Evolutionary conservation across 2,113 vertebrate genomes (phyloP).

Genomic region (Carassius carassius): DNA sequence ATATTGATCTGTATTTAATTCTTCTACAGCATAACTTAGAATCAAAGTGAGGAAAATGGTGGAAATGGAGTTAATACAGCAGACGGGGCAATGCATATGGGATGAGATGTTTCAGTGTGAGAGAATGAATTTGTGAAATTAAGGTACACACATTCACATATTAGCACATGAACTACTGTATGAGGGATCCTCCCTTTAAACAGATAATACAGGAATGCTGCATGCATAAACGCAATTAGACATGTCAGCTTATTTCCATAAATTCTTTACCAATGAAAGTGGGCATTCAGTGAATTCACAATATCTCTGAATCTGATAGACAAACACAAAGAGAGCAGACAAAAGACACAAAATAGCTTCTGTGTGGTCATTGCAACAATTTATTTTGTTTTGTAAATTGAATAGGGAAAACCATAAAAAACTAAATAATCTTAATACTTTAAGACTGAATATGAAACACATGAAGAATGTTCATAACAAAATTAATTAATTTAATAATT

Average conservation of each 20-base stretch:
- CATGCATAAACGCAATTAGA: conserved; percentile 58
- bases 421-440: background rate
- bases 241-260: conserved; percentile 56
- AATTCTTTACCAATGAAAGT: conserved; percentile 68
- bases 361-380: conserved; percentile 45
- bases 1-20: background rate
- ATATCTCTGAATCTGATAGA: conserved; percentile 58
- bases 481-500: background rate
- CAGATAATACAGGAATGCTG: conserved; percentile 54
- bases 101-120: background rate
- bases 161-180: background rate
- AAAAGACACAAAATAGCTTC: conserved; percentile 55
- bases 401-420: background rate
- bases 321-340: conserved; percentile 47
- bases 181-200: background rate
- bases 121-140: background rate
- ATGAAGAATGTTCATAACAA: background rate
- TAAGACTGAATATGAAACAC: background rate
- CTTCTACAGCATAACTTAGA: background rate
- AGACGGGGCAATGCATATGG: background rate
- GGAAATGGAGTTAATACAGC: background rate
- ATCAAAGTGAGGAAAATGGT: background rate
- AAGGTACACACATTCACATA: background rate
- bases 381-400: conserved; percentile 12
- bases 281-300: conserved; percentile 71